Evolutionary conservation across 1,140 invertebrate species (phyloP), one percentile per base, ranked within the genome.

Genomic region (Limonius californicus): DNA sequence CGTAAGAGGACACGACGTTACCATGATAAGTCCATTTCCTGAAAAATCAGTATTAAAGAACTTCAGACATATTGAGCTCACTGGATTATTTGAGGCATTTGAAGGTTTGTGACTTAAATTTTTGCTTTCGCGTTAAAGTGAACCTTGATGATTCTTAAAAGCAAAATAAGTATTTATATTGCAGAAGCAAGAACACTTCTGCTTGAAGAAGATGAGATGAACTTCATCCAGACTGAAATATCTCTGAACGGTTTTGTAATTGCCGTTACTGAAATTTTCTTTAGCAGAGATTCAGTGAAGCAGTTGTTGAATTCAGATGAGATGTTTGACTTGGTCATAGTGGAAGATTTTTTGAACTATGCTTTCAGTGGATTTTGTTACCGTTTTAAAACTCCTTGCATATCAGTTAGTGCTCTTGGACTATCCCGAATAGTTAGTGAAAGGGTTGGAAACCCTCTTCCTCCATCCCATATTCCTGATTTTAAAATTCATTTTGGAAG

Each of bases 1-100:
- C 0, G 63, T 67, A 19, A 62, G 71, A 9, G 78, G 79, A 14
- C 81, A 82, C 64, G 74, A 82, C 42, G 72, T 81, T 0, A 80
- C 77, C 0, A 75, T 79, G 2, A 73, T 81, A 7, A 79, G 76
- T 57, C 76, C 76, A 0, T 77, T 77, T 59, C 69, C 4, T 11
- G 11, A 32, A 32, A 32, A 32, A 32, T 11, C 4, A 32, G 27
- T 32, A 6, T 4, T 32, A 4, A 6, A 4, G 4, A 32, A 32
- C 11, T 32, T 32, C 11, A 32, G 11, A 32, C 11, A 32, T 32
- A 32, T 32, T 4, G 19, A 54, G 2, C 27, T 6, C 27, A 32
- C 4, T 7, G 39, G 35, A 19, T 4, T 43, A 21, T 16, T 58
- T 8, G 39, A 58, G 11, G 11, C 12, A 20, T 43, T 43, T 14